A percentile compares a stretch with the other conserved stretches of the same genome.
Conservation (phyloP, 2,888 invertebrate species). For the Anthrax anthrax region DNA sequence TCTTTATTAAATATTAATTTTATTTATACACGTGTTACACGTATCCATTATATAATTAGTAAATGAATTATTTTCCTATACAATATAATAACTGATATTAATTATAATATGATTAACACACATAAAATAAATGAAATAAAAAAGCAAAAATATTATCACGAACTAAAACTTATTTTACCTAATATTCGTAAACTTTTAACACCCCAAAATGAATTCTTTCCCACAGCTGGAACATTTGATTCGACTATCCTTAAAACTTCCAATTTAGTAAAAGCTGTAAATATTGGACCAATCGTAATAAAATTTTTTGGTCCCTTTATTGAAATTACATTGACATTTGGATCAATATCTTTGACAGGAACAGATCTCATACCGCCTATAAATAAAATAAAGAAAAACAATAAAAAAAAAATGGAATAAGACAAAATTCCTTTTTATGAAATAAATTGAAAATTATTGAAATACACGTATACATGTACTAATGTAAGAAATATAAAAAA, state of each 20-base stretch:
- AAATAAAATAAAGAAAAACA: conserved; percentile 8
- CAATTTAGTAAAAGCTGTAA: conserved; percentile 42
- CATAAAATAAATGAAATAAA: no score
- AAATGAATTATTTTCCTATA: no score
- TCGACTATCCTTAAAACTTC: conserved; percentile 57
- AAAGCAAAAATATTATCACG: no score
- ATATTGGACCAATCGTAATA: conserved; percentile 57
- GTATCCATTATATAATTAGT: no score
- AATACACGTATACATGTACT: background rate
- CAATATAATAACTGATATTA: no score
- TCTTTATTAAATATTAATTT: no score
- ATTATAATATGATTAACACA: no score
- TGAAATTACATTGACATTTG: conserved; percentile 47
- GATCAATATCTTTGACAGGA: conserved; percentile 49
- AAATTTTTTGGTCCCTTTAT: conserved; percentile 53
- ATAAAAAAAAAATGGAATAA: conserved; percentile 31
- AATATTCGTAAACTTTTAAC: conserved; percentile 42
- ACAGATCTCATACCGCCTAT: conserved; percentile 50
- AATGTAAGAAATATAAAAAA: no score
- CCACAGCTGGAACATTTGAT: conserved; percentile 62
- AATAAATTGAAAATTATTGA: no score
- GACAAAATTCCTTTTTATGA: no score
- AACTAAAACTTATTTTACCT: no score
- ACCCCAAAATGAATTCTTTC: conserved; percentile 70
- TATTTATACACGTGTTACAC: no score